Percentiles rank a stretch among this genome's conserved stretches.
Evolutionary conservation across 2,888 invertebrate genomes (phyloP).

Genomic region (Ethmia dodecea): DNA sequence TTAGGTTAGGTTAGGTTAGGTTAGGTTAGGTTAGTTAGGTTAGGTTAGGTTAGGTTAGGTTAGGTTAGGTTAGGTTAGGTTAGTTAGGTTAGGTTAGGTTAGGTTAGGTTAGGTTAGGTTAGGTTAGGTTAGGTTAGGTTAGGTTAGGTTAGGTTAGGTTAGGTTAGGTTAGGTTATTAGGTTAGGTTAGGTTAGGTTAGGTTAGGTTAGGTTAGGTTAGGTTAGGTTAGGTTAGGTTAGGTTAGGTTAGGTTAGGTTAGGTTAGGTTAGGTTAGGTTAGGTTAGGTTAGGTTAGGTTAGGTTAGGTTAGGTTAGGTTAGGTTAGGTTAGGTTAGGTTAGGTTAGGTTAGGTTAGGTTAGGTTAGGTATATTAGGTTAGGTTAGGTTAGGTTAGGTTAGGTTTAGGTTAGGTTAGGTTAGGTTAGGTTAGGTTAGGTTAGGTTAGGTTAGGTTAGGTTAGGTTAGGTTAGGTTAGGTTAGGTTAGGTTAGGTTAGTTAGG

Average conservation of each 20-base stretch:
- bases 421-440: conserved; percentile 9
- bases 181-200: conserved; percentile 9
- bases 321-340: conserved; percentile 9
- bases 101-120: conserved; percentile 9
- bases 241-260: conserved; percentile 9
- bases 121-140: conserved; percentile 9
- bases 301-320: conserved; percentile 9
- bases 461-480: conserved; percentile 9
- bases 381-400: conserved; percentile 9
- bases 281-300: conserved; percentile 9
- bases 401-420: conserved; percentile 9
- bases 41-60: conserved; percentile 10
- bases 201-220: conserved; percentile 9
- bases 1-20: conserved; percentile 9
- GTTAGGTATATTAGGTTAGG: conserved; percentile 8
- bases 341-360: conserved; percentile 9
- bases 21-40: conserved; percentile 9
- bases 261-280: conserved; percentile 9
- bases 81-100: conserved; percentile 10
- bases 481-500: conserved; percentile 9
- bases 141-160: conserved; percentile 9
- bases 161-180: conserved; percentile 9
- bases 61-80: conserved; percentile 10
- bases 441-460: conserved; percentile 9
- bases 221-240: conserved; percentile 9